Evolutionary conservation across 2,797 vertebrate species (phyloP).

Genomic region (Sciurus vulgaris): DNA sequence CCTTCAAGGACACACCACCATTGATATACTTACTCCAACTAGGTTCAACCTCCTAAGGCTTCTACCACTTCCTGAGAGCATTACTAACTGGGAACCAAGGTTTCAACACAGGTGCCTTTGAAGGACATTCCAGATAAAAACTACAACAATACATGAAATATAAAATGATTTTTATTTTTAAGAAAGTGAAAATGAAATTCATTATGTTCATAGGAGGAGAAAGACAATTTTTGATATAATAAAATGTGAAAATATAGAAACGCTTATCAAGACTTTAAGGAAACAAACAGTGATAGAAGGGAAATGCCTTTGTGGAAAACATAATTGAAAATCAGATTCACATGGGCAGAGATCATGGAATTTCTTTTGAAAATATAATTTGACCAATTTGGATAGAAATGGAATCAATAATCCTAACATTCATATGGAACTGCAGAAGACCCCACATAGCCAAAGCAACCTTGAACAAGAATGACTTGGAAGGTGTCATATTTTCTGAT

Average conservation of each 20-base stretch:
- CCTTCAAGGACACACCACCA: too few species aligned
- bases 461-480: not conserved
- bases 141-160: not conserved
- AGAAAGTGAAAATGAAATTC: not conserved
- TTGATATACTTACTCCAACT: too few species aligned
- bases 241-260: not conserved
- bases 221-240: not conserved
- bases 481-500: not conserved
- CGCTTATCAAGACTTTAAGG: conserved; percentile 7
- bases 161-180: not conserved
- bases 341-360: not conserved
- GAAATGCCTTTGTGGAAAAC: not conserved
- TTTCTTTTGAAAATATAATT: conserved; percentile 51
- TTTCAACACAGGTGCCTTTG: too few species aligned
- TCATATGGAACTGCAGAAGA: not conserved
- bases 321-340: not conserved
- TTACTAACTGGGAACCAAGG: too few species aligned
- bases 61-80: too few species aligned
- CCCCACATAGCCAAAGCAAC: not conserved
- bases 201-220: not conserved
- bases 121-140: too few species aligned
- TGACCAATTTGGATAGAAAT: not conserved
- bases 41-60: too few species aligned
- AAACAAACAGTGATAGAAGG: not conserved
- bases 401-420: too few species aligned